phyloP scores from a whole-genome alignment of 2,888 invertebrate species.

The Rhagium mordax region DNA sequence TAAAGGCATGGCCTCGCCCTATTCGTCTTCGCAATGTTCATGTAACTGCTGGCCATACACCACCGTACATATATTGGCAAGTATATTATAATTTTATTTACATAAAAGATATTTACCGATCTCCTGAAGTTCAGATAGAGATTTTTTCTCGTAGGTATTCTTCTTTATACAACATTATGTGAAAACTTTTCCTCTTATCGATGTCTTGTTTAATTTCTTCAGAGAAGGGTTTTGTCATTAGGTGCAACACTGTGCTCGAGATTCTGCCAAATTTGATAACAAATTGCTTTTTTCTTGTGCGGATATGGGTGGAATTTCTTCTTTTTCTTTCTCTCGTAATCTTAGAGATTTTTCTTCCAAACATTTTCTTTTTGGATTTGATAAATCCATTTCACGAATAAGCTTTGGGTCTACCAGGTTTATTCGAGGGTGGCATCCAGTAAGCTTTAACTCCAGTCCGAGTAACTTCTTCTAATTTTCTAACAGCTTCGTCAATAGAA shows the following conservation, averaged over 20 bases:
- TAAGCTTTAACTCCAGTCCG: not conserved
- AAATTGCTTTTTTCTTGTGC: not conserved
- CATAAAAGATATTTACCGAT: not conserved
- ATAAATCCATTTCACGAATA: not conserved
- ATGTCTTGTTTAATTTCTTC: not conserved
- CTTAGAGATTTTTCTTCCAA: not conserved
- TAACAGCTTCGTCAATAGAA: not conserved
- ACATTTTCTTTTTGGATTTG: not conserved
- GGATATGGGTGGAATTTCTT: not conserved
- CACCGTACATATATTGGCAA: too few relatives aligned
- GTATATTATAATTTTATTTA: too few relatives aligned
- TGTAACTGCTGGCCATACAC: too few relatives aligned
- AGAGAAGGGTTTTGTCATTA: not conserved
- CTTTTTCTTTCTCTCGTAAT: not conserved
- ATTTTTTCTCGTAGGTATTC: not conserved
- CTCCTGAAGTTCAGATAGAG: not conserved
- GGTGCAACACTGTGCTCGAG: not conserved
- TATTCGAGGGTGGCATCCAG: not conserved
- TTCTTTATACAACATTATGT: not conserved
- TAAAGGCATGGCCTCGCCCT: too few relatives aligned
- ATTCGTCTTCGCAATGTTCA: too few relatives aligned
- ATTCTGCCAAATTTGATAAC: not conserved
- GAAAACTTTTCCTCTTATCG: not conserved
- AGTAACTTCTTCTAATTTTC: not conserved
- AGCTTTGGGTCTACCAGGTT: not conserved